phyloP scores from a whole-genome alignment of 2,888 invertebrate species.

The Poecilus cupreus region DNA sequence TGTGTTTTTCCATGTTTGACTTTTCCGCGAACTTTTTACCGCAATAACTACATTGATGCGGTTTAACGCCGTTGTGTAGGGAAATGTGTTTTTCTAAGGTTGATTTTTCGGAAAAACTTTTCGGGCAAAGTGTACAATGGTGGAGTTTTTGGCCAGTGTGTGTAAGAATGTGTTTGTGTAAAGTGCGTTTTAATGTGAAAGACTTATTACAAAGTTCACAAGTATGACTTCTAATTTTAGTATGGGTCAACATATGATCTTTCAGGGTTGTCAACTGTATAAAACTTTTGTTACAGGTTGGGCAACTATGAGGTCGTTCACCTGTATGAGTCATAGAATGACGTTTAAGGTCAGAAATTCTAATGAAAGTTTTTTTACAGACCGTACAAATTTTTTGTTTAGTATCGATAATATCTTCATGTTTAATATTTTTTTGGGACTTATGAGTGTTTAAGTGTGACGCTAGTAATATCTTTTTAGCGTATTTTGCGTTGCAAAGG shows the following conservation, averaged over 20 bases:
- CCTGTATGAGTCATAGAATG: constrained; percentile 28
- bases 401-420: constrained; percentile 2
- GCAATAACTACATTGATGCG: constrained; percentile 25
- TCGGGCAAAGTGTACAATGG: constrained; percentile 8
- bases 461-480: constrained; percentile 25
- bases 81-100: constrained; percentile 39
- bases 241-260: constrained; percentile 36
- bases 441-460: constrained; percentile 29
- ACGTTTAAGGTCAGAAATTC: constrained; percentile 11
- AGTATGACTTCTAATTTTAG: constrained; percentile 7
- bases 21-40: constrained; percentile 41
- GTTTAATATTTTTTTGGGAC: background rate
- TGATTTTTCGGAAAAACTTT: constrained; percentile 40
- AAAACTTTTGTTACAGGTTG: constrained; percentile 39
- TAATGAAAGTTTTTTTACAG: constrained; percentile 38
- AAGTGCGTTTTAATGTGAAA: constrained; percentile 35
- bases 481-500: constrained; percentile 28
- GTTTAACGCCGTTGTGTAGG: constrained; percentile 18
- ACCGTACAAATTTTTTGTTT: constrained; percentile 33
- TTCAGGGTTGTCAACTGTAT: constrained; percentile 30
- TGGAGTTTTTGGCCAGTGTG: constrained; percentile 39
- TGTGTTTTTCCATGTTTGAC: constrained; percentile 34
- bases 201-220: constrained; percentile 27
- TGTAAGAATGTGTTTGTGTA: constrained; percentile 42
- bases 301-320: constrained; percentile 27